Evolutionary conservation across 2,113 vertebrate genomes (phyloP), one percentile per base, ranked within the genome.

Genomic region (Lasiurus borealis): DNA sequence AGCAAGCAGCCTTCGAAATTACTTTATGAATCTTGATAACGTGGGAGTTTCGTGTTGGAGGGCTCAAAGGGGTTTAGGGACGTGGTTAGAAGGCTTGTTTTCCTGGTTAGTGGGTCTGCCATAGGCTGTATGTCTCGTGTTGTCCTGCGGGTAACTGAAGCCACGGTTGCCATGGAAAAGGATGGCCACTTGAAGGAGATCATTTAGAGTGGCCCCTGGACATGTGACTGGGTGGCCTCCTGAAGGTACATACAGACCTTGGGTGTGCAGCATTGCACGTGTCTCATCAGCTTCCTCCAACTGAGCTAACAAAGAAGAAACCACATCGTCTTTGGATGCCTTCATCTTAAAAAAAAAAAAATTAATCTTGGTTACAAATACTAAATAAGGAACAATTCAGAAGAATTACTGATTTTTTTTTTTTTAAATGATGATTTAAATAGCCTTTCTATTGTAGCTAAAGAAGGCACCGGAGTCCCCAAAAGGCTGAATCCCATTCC

Each of bases 121-220:
- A 4, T 3, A 6, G 66, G 6, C 6, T 64, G 88, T 85, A 31
- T 44, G 48, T 77, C 54, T 34, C 36, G 27, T 52, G 50, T 59
- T 93, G 77, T 82, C 57, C 46, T 54, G 18, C 1, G 25, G 50
- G 29, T 80, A 66, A 81, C 36, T 52, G 81, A 87, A 93, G 93
- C 46, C 92, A 48, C 27, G 14, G 57, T 92, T 88, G 90, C 88
- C 50, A 66, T 68, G 88, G 90, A 18, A 93, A 95, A 92, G 48
- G 88, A 93, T 21, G 85, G 59, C 77, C n/a, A 75, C 87, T 76
- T 82, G 81, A 88, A 91, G 52, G 88, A 92, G 62, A 31, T 68
- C n/a, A 87, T 85, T 90, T 73, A 73, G 90, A 83, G 83, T 46
- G 94, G 90, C 52, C 82, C 71, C 0, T 5, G 68, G 72, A 96